phyloP scores from a whole-genome alignment of 2,888 invertebrate genomes.

The Campaea margaritaria region DNA sequence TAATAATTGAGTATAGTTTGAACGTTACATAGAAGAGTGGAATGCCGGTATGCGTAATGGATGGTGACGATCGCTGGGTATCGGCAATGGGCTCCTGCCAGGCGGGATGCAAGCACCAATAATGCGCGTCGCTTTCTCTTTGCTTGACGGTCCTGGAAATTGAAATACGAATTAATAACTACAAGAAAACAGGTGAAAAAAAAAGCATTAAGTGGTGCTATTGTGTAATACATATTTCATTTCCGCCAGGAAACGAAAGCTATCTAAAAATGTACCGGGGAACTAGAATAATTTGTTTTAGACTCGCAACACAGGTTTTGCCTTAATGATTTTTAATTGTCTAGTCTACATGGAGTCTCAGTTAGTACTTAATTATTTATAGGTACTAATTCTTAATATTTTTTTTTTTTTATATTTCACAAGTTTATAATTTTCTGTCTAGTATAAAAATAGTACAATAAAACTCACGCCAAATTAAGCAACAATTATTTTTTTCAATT shows the following conservation, averaged over 20 bases:
- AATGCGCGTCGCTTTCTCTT: slow-evolving; percentile 63
- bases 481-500: too few relatives aligned
- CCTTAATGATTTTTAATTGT: too few relatives aligned
- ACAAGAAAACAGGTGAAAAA: background rate
- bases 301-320: too few relatives aligned
- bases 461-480: too few relatives aligned
- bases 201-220: background rate
- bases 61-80: slow-evolving; percentile 54
- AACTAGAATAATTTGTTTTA: too few relatives aligned
- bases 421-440: too few relatives aligned
- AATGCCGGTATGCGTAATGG: slow-evolving; percentile 49
- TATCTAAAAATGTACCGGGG: too few relatives aligned
- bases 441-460: too few relatives aligned
- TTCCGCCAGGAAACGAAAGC: slow-evolving; percentile 4
- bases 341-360: too few relatives aligned
- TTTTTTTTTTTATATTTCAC: too few relatives aligned
- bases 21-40: slow-evolving; percentile 58
- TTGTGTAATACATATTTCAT: background rate
- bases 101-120: slow-evolving; percentile 71
- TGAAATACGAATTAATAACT: background rate
- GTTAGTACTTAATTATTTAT: too few relatives aligned
- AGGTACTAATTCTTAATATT: too few relatives aligned
- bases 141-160: slow-evolving; percentile 70
- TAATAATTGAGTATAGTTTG: slow-evolving; percentile 57
- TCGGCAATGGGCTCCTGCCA: slow-evolving; percentile 55